Conservation (phyloP, 2,113 vertebrate genomes). For the Cryptotis parvus region DNA sequence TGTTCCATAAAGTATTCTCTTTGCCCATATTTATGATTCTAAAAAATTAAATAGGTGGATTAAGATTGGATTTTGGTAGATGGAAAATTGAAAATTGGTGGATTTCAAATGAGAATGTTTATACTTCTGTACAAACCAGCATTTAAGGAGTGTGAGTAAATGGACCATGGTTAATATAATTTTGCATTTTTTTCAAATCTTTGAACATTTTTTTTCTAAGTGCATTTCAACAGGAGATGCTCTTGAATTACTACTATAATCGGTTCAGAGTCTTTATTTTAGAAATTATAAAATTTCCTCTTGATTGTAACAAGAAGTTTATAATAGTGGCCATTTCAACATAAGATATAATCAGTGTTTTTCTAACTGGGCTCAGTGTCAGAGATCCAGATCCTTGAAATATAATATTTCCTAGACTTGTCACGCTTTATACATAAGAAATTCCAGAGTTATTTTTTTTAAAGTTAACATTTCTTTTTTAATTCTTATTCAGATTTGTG, state of each 20-base stretch:
- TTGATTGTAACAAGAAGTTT: not conserved
- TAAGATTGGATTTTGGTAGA: too few relatives aligned
- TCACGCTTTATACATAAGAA: not conserved
- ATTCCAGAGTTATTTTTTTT: not conserved
- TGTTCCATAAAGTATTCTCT: not conserved
- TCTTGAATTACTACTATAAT: not conserved
- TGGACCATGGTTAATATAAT: not conserved
- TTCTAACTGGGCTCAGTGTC: not conserved
- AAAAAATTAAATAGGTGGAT: not conserved
- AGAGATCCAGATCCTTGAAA: not conserved
- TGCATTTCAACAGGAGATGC: not conserved
- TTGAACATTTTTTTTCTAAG: conserved; percentile 2
- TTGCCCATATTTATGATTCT: not conserved
- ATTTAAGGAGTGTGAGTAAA: too few relatives aligned
- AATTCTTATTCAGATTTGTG: not conserved
- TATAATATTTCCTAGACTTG: not conserved
- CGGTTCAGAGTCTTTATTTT: not conserved
- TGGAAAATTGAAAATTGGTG: too few relatives aligned
- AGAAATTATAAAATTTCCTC: conserved; percentile 16
- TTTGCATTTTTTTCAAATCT: not conserved
- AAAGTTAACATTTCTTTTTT: not conserved
- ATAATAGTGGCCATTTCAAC: not conserved
- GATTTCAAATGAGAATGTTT: not conserved
- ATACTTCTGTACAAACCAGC: not conserved
- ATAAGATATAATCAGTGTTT: not conserved